Evolutionary conservation across 2,113 vertebrate genomes (phyloP).

Genomic region (Cyanoderma ruficeps): DNA sequence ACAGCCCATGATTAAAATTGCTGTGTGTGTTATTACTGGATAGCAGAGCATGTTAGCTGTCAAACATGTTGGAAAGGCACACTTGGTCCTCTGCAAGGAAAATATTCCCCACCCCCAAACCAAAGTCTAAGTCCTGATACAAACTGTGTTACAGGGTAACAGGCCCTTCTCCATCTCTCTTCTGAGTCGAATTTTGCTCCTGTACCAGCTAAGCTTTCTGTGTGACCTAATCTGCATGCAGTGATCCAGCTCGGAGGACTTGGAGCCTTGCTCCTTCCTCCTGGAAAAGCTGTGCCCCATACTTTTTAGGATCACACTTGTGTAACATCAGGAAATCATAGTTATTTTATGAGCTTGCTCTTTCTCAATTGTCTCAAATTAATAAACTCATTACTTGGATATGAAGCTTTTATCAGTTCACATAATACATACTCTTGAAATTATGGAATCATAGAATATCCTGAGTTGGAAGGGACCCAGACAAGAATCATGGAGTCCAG

Average conservation of each 20-base stretch:
- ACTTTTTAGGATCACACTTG: background rate
- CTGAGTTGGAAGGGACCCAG: background rate
- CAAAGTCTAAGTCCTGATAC: background rate
- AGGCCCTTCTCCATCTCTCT: background rate
- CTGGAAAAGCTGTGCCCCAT: background rate
- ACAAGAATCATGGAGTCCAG: background rate
- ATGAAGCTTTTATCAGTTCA: background rate
- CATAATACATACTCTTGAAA: background rate
- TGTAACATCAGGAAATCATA: background rate
- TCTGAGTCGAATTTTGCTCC: background rate
- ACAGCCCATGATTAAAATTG: background rate
- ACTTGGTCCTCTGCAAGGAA: background rate
- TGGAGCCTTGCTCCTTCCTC: background rate
- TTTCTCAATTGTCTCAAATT: background rate
- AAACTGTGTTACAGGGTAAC: background rate
- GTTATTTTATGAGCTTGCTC: background rate
- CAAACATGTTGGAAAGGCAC: background rate
- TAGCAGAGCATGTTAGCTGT: background rate
- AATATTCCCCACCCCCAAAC: background rate
- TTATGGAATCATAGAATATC: background rate
- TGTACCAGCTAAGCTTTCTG: background rate
- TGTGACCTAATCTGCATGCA: background rate
- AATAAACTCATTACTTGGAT: background rate
- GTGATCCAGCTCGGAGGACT: background rate
- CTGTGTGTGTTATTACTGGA: slow-evolving; percentile 14